These are phyloP conservation scores for Drosophila silvestris DNA, from an alignment of 2,888 invertebrate species.

Conservation along the genomic window DNA sequence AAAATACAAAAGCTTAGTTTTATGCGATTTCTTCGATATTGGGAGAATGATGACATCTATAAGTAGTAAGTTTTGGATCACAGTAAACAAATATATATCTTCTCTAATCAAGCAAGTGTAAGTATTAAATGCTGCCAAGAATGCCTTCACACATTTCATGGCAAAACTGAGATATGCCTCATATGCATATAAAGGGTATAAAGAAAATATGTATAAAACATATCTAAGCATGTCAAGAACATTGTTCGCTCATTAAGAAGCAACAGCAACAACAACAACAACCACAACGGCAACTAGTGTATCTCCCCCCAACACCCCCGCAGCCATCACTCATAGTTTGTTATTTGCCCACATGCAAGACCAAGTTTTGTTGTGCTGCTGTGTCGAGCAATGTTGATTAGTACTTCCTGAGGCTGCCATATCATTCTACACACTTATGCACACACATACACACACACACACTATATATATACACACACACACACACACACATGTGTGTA, in stretches of 20 bases:
- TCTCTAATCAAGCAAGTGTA: not conserved
- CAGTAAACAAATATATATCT: not conserved
- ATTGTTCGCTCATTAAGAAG: slow-evolving; percentile 76
- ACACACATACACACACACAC: slow-evolving; percentile 8
- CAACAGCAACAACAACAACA: slow-evolving; percentile 15
- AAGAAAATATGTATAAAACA: slow-evolving; percentile 34
- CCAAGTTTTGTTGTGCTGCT: slow-evolving; percentile 65
- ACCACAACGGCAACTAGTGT: slow-evolving; percentile 19
- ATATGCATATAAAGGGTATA: slow-evolving; percentile 2
- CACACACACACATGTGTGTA: not conserved
- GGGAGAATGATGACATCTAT: not conserved
- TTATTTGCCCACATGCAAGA: slow-evolving; percentile 60
- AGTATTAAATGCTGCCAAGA: not conserved
- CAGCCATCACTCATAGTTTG: slow-evolving; percentile 11
- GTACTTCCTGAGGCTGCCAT: slow-evolving; percentile 80
- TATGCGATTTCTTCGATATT: not conserved
- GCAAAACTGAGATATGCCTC: not conserved
- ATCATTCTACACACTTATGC: slow-evolving; percentile 46
- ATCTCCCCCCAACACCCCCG: slow-evolving; percentile 2
- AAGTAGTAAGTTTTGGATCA: not conserved
- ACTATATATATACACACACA: not conserved
- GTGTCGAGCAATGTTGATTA: slow-evolving; percentile 68
- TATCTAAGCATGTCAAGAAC: slow-evolving; percentile 77
- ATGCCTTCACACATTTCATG: not conserved
- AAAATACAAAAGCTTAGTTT: not conserved